phyloP scores from a whole-genome alignment of 2,797 vertebrate genomes.

The Spinus olivaceus region DNA sequence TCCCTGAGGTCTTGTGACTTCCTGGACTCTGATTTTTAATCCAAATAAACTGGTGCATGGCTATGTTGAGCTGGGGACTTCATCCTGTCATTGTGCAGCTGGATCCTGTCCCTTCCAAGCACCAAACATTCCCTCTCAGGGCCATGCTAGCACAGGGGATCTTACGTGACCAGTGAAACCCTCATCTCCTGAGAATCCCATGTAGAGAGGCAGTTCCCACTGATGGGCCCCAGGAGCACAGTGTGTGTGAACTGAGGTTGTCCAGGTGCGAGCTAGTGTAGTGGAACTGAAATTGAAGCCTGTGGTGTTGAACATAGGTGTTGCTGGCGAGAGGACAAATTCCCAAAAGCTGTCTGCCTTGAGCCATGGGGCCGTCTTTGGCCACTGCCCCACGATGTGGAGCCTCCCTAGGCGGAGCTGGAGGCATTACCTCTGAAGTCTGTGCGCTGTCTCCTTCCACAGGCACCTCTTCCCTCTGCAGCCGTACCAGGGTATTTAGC shows the following conservation, averaged over 20 bases:
- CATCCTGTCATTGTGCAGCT: background rate
- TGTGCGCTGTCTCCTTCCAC: background rate
- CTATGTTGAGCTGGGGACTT: background rate
- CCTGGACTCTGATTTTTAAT: background rate
- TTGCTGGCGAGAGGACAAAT: accelerated
- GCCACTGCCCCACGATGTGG: accelerated
- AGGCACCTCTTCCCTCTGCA: background rate
- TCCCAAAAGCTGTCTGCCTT: background rate
- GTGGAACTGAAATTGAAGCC: accelerated
- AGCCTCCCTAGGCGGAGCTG: accelerated
- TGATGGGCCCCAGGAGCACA: accelerated
- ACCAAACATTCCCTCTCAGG: background rate
- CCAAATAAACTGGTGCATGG: background rate
- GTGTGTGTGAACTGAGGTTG: background rate
- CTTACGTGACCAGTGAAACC: background rate
- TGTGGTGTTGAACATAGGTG: accelerated
- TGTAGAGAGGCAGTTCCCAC: background rate
- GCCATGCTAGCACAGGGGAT: accelerated
- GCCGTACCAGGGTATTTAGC: background rate
- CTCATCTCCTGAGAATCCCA: background rate
- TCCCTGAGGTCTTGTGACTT: background rate
- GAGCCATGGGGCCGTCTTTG: background rate
- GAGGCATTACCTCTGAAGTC: background rate
- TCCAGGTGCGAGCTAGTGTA: accelerated
- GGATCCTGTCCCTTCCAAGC: background rate